Conservation (phyloP, 2,888 invertebrate genomes). For the Drosophila prostipennis region DNA sequence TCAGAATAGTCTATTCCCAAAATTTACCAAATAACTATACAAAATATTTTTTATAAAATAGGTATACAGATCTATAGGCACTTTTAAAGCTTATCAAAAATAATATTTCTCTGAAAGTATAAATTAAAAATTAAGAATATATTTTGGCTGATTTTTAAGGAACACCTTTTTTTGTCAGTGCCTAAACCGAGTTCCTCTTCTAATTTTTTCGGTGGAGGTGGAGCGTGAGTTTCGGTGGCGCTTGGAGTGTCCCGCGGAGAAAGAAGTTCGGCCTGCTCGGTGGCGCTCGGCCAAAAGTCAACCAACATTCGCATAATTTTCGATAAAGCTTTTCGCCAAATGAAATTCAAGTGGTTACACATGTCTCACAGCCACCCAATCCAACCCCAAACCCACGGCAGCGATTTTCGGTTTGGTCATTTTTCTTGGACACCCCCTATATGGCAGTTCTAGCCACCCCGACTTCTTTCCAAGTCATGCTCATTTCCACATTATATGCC, state of each 20-base stretch:
- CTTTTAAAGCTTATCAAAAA: no score
- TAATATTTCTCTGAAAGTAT: no score
- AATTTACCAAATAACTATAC: no score
- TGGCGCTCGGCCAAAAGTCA: conserved; percentile 74
- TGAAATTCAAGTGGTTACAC: conserved; percentile 81
- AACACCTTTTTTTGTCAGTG: conserved; percentile 4
- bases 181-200: not conserved
- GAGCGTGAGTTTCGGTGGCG: not conserved
- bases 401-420: conserved; percentile 56
- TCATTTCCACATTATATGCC: conserved; percentile 74
- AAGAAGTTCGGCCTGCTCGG: conserved; percentile 37
- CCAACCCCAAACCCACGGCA: not conserved
- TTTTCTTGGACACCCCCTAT: conserved; percentile 48
- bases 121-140: no score
- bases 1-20: no score
- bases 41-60: no score
- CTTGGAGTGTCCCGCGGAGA: conserved; percentile 56
- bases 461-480: conserved; percentile 52
- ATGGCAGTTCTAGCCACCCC: conserved; percentile 3
- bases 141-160: no score
- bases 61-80: no score
- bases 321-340: conserved; percentile 83
- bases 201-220: conserved; percentile 9
- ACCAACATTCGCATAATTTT: conserved; percentile 79
- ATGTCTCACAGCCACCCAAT: conserved; percentile 36